A percentile compares a stretch with the other conserved stretches of the same genome.
Evolutionary conservation across 2,888 invertebrate genomes (phyloP).

Genomic region (Drosophila kokeensis): DNA sequence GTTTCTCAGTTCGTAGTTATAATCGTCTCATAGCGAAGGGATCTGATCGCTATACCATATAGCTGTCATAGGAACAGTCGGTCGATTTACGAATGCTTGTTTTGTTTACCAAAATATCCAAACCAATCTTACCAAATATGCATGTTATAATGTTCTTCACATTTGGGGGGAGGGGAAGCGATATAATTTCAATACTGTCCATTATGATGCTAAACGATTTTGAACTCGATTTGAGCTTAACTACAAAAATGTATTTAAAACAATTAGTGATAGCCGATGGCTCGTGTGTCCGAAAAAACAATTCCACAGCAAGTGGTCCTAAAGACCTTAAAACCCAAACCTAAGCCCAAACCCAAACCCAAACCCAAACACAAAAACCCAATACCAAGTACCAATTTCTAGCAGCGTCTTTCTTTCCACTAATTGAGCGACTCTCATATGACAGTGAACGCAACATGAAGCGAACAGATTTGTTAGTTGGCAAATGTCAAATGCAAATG

Average conservation of each 20-base stretch:
- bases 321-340: conserved; percentile 7
- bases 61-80: background rate
- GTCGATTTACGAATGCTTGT: background rate
- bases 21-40: background rate
- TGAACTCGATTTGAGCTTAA: background rate
- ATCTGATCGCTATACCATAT: background rate
- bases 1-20: background rate
- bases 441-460: conserved; percentile 68
- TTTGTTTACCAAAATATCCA: background rate
- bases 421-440: conserved; percentile 75
- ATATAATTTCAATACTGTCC: background rate
- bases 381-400: conserved; percentile 1
- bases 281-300: conserved; percentile 51
- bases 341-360: background rate
- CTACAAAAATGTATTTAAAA: background rate
- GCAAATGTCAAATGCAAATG: conserved; percentile 53
- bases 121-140: background rate
- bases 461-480: conserved; percentile 43
- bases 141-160: background rate
- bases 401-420: conserved; percentile 27
- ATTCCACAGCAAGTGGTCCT: conserved; percentile 72
- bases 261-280: conserved; percentile 65
- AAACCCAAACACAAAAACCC: background rate
- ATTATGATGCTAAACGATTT: background rate
- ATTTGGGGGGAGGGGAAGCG: background rate